Conservation (phyloP, 2,113 vertebrate genomes). For the Oreochromis aureus region DNA sequence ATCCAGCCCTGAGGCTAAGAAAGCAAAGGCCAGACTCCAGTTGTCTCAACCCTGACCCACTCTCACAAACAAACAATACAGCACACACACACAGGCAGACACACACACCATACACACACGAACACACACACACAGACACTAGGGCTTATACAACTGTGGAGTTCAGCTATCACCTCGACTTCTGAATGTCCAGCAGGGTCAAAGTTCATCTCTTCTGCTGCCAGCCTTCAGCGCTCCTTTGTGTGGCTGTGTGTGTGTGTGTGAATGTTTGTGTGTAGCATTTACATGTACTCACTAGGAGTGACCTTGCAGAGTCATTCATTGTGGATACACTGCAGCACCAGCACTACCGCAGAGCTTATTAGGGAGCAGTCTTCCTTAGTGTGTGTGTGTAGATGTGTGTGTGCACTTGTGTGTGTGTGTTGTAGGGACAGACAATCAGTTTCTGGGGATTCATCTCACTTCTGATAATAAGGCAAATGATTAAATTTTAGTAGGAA, state of each 20-base stretch:
- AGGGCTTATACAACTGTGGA: constrained; percentile 39
- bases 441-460: neutral
- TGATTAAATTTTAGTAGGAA: neutral
- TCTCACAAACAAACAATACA: constrained; percentile 62
- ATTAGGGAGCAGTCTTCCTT: constrained; percentile 37
- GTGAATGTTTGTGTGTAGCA: neutral
- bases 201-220: constrained; percentile 63
- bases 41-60: constrained; percentile 73
- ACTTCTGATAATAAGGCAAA: neutral
- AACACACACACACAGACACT: neutral
- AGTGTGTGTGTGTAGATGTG: neutral
- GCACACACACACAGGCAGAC: neutral
- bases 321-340: constrained; percentile 41
- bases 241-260: constrained; percentile 11
- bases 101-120: neutral
- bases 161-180: constrained; percentile 53
- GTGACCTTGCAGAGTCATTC: constrained; percentile 65
- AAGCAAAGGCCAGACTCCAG: constrained; percentile 72
- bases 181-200: constrained; percentile 64
- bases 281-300: constrained; percentile 19
- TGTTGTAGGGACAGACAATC: neutral
- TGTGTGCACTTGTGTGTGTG: neutral
- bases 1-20: constrained; percentile 64
- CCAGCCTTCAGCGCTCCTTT: constrained; percentile 41
- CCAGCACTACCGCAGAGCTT: constrained; percentile 35